A percentile compares a stretch with the other conserved stretches of the same genome.
Evolutionary conservation across 2,113 vertebrate genomes (phyloP).

Genomic region (Mesocricetus auratus): DNA sequence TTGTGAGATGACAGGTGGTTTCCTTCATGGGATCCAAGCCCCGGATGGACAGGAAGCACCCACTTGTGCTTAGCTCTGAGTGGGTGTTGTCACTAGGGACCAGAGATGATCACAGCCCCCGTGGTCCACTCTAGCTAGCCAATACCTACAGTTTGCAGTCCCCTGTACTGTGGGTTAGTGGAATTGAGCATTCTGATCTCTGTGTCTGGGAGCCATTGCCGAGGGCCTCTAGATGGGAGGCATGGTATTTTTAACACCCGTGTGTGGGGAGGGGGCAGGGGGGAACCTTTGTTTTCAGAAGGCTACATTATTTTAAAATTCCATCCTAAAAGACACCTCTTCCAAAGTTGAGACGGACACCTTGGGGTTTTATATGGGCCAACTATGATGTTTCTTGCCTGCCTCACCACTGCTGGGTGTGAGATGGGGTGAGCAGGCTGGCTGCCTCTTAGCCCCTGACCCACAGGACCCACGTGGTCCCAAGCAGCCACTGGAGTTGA

Average conservation of each 20-base stretch:
- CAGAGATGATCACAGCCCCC: rapidly evolving
- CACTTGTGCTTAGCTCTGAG: not conserved
- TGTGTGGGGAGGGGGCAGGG: not conserved
- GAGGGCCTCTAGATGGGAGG: not conserved
- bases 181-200: not conserved
- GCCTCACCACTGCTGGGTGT: not conserved
- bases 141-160: not conserved
- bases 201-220: rapidly evolving
- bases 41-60: not conserved
- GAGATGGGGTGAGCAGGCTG: not conserved
- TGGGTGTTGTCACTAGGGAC: slow-evolving; percentile 8
- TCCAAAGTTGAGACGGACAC: not conserved
- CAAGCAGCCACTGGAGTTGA: not conserved
- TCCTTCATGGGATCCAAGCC: not conserved
- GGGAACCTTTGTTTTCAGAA: not conserved
- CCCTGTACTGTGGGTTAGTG: rapidly evolving
- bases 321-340: not conserved
- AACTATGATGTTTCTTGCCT: not conserved
- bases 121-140: not conserved
- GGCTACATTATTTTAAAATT: not conserved
- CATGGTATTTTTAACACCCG: not conserved
- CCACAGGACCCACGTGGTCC: too few species aligned
- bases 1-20: slow-evolving; percentile 41
- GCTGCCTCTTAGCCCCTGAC: not conserved
- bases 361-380: too few species aligned